These are phyloP conservation scores for Zootermopsis nevadensis DNA, from an alignment of 2,888 invertebrate species.

Conservation along the genomic window DNA sequence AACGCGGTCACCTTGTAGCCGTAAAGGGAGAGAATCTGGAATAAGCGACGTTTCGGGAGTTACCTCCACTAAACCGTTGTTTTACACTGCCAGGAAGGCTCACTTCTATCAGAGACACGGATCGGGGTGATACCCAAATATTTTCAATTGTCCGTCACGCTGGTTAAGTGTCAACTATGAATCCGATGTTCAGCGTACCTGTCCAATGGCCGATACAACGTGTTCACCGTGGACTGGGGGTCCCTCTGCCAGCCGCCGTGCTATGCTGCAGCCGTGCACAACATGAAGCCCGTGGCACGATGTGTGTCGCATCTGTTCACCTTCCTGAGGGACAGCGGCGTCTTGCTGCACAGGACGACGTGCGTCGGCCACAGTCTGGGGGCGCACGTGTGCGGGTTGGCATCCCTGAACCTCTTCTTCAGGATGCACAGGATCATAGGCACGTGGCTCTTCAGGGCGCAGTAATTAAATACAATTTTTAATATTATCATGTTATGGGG, in stretches of 20 bases:
- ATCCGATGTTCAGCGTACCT: conserved; percentile 75
- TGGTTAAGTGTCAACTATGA: background rate
- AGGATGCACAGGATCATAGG: conserved; percentile 79
- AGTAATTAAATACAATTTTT: too few relatives aligned
- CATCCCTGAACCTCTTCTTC: conserved; percentile 78
- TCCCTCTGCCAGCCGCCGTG: conserved; percentile 75
- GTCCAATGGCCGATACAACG: conserved; percentile 79
- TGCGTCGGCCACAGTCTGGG: conserved; percentile 81
- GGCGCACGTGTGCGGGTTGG: conserved; percentile 80
- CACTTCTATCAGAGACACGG: too few relatives aligned
- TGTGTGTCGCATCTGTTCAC: conserved; percentile 76
- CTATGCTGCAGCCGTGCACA: conserved; percentile 81
- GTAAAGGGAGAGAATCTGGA: too few relatives aligned
- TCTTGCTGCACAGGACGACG: conserved; percentile 73
- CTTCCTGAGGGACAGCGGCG: conserved; percentile 69
- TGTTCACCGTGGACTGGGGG: conserved; percentile 84
- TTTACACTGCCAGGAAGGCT: too few relatives aligned
- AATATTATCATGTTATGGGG: too few relatives aligned
- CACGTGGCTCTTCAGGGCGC: conserved; percentile 57
- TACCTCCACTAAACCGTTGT: too few relatives aligned
- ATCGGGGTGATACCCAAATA: too few relatives aligned
- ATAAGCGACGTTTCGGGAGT: too few relatives aligned
- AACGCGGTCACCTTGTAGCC: too few relatives aligned
- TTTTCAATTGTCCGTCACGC: too few relatives aligned
- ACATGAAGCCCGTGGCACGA: conserved; percentile 76